Evolutionary conservation across 1,140 invertebrate genomes (phyloP).

Genomic region (Bombus turneri): DNA sequence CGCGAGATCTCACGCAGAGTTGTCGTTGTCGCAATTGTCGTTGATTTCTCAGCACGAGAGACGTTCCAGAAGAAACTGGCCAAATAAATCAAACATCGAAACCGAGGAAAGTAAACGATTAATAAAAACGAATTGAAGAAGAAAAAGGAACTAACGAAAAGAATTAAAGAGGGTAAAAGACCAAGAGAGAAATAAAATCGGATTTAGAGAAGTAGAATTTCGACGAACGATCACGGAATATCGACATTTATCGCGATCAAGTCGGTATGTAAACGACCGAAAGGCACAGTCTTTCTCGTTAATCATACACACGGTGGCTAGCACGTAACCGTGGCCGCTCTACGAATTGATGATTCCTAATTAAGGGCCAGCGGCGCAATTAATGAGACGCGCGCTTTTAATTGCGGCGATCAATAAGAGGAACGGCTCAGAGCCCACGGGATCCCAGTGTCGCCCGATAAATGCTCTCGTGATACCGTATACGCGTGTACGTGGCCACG

Average conservation of each 20-base stretch:
- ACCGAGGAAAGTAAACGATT: no score
- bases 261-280: slow-evolving; percentile 51
- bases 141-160: not conserved
- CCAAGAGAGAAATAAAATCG: slow-evolving; percentile 7
- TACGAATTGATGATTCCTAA: slow-evolving; percentile 80
- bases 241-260: slow-evolving; percentile 67
- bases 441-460: slow-evolving; percentile 71
- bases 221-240: slow-evolving; percentile 37
- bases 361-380: slow-evolving; percentile 78
- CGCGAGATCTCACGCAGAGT: slow-evolving; percentile 63
- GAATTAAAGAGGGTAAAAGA: not conserved
- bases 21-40: slow-evolving; percentile 38
- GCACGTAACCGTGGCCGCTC: slow-evolving; percentile 50
- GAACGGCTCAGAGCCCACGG: slow-evolving; percentile 23
- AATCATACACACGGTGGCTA: slow-evolving; percentile 65
- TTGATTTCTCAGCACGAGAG: slow-evolving; percentile 41
- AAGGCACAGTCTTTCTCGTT: slow-evolving; percentile 59
- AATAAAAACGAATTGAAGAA: no score
- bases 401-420: slow-evolving; percentile 79
- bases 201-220: slow-evolving; percentile 12
- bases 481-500: slow-evolving; percentile 41
- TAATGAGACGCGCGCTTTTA: slow-evolving; percentile 79
- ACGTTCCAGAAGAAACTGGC: not conserved
- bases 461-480: slow-evolving; percentile 80
- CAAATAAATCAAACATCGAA: not conserved